phyloP scores from a whole-genome alignment of 2,113 vertebrate genomes.

The Scophthalmus maximus region DNA sequence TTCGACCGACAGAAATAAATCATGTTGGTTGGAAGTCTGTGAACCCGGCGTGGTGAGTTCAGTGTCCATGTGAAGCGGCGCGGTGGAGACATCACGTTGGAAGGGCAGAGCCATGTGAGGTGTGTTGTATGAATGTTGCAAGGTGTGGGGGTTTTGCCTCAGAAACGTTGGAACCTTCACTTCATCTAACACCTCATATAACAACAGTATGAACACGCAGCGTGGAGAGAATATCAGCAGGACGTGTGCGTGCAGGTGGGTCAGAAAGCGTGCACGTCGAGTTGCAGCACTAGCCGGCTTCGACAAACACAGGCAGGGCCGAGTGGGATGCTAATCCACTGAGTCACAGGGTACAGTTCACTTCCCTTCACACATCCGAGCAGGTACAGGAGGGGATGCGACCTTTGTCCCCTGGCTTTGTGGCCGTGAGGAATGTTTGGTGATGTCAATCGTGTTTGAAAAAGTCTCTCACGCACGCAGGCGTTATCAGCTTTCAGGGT shows the following conservation, averaged over 20 bases:
- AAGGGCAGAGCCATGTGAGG: not conserved
- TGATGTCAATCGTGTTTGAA: slow-evolving; percentile 14
- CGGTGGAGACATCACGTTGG: not conserved
- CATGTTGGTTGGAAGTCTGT: not conserved
- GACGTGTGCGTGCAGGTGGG: slow-evolving; percentile 3
- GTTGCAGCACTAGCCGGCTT: slow-evolving; percentile 35
- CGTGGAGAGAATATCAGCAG: not conserved
- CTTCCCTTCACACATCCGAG: not conserved
- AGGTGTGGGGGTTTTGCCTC: not conserved
- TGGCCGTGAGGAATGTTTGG: not conserved
- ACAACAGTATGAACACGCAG: not conserved
- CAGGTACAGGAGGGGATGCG: slow-evolving; percentile 15
- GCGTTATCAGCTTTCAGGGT: slow-evolving; percentile 12
- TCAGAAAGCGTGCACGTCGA: not conserved
- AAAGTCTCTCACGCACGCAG: not conserved
- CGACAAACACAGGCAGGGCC: slow-evolving; percentile 66
- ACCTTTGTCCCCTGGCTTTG: slow-evolving; percentile 50
- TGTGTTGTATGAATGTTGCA: not conserved
- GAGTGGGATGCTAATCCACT: slow-evolving; percentile 33
- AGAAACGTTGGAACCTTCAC: not conserved
- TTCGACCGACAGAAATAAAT: slow-evolving; percentile 1
- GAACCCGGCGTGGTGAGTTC: slow-evolving; percentile 8
- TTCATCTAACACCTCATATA: not conserved
- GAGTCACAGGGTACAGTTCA: slow-evolving; percentile 51
- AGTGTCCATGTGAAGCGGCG: slow-evolving; percentile 8